Evolutionary conservation across 2,113 vertebrate species (phyloP).

Genomic region (Elaphurus davidianus): DNA sequence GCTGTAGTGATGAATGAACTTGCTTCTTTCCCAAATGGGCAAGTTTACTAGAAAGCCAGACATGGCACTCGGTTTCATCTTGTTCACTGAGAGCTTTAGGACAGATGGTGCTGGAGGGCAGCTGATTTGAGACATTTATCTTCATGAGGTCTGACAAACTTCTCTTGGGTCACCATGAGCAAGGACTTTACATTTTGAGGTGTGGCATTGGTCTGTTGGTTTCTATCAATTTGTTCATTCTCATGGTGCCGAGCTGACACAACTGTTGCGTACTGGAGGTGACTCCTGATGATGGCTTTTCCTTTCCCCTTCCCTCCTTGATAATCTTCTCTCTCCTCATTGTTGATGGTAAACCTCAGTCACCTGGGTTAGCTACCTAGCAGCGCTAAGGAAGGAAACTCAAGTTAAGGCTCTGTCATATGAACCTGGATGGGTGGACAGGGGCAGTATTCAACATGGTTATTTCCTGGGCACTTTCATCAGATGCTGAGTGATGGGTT

Average conservation of each 20-base stretch:
- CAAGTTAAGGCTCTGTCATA: not conserved
- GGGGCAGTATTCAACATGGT: not conserved
- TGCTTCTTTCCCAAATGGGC: not conserved
- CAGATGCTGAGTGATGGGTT: not conserved
- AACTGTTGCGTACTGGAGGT: not conserved
- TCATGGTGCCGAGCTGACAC: not conserved
- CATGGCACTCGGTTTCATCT: not conserved
- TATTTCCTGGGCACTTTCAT: not conserved
- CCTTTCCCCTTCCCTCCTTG: not conserved
- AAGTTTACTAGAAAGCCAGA: not conserved
- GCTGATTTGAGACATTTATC: constrained; percentile 21
- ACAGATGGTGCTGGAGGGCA: not conserved
- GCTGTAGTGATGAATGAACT: not conserved
- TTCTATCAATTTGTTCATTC: not conserved
- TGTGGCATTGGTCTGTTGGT: not conserved
- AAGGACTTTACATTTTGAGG: constrained; percentile 14
- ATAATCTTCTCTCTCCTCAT: not conserved
- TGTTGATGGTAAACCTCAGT: not conserved
- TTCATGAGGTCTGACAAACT: not conserved
- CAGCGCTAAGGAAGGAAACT: not conserved
- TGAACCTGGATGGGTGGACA: not conserved
- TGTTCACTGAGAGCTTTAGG: not conserved
- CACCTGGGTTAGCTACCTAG: not conserved
- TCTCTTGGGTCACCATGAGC: not conserved
- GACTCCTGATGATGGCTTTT: not conserved